Base-by-base conservation (phyloP, 2,113 vertebrate species). In the Corydoras maculifer region DNA sequence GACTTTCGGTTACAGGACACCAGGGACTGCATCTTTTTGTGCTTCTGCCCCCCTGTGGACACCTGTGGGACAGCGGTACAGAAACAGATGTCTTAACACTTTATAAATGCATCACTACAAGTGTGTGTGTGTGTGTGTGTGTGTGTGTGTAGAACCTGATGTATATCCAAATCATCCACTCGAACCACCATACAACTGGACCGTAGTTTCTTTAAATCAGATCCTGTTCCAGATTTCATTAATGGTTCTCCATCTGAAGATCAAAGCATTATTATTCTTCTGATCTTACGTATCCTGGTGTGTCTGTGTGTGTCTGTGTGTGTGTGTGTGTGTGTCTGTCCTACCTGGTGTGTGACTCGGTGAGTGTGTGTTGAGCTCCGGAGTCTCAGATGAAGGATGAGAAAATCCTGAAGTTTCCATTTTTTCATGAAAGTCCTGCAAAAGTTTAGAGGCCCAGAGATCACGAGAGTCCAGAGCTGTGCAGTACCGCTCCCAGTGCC, bases 101-200 rank as follows among this genome's bases (percentile, higher is more conserved):
- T 50, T 3, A 53, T 53, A 12, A 10, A 53, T 53, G 51, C 3
- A 53, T 53, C 13, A 10, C 51, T 50, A 50, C 49, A 50, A 7
- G 48, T 54, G 50, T 18, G 7, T 51, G 29, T 68, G 30, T 65
- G 15, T 32, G 8, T 55, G 30, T 8, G n/a, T 50, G 30, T 30
- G 43, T 54, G 35, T 35, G 31, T 18, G 48, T 8, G 13, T 30
- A 6, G 57, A 58, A 94, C 97, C 94, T 98, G 95, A 84, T 94
- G 92, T 75, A 99, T 91, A 82, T 98, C 92, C 82, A 99, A 69
- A 80, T 98, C 94, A 63, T 98, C 95, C 75, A 98, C 90, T 8
- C 95, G 81, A 59, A 98, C 74, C 43, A 98, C 86, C 77, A 97
- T 70, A 0, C 94, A 97, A 86, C 93, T 94, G n/a, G 93, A 97